Percentiles rank a stretch among this genome's conserved stretches.
Evolutionary conservation across 30 jellyfish, hydroid and myxozoan genomes (phyloP).

Genomic region (Aurelia aurita): DNA sequence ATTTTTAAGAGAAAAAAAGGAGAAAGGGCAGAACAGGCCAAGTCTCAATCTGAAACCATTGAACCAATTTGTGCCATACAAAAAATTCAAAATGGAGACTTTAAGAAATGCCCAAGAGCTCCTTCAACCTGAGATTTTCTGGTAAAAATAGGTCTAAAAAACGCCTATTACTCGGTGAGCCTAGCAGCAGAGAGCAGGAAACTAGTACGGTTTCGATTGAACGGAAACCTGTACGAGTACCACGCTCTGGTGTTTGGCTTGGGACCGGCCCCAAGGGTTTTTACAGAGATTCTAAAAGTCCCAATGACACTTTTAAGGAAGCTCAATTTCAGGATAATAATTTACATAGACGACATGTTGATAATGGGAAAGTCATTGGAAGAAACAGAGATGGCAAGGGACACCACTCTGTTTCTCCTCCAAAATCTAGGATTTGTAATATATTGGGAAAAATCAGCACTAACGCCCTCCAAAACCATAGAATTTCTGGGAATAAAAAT

Average conservation of each 20-base stretch:
- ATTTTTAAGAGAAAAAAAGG: slow-evolving; percentile 11
- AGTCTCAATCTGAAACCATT: neutral
- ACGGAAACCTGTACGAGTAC: neutral
- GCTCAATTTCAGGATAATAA: slow-evolving; percentile 7
- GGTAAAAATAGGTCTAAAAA: too few relatives aligned
- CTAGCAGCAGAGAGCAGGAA: neutral
- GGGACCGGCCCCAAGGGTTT: neutral
- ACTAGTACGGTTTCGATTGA: neutral
- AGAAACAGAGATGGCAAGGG: neutral
- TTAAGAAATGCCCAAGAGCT: neutral
- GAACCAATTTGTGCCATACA: neutral
- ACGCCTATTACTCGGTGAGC: neutral
- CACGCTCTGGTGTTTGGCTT: neutral
- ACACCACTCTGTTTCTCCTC: neutral
- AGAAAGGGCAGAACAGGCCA: slow-evolving; percentile 8
- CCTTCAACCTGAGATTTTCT: too few relatives aligned
- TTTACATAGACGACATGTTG: slow-evolving; percentile 59
- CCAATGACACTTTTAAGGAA: neutral
- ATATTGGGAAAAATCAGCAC: slow-evolving; percentile 4
- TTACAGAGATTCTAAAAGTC: neutral
- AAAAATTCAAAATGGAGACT: neutral
- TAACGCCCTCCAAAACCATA: slow-evolving; percentile 21
- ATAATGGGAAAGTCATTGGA: neutral
- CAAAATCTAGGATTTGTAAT: neutral
- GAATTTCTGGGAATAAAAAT: slow-evolving; percentile 40